Evolutionary conservation across 2,888 invertebrate species (phyloP).

Genomic region (Tenthredo amoena): DNA sequence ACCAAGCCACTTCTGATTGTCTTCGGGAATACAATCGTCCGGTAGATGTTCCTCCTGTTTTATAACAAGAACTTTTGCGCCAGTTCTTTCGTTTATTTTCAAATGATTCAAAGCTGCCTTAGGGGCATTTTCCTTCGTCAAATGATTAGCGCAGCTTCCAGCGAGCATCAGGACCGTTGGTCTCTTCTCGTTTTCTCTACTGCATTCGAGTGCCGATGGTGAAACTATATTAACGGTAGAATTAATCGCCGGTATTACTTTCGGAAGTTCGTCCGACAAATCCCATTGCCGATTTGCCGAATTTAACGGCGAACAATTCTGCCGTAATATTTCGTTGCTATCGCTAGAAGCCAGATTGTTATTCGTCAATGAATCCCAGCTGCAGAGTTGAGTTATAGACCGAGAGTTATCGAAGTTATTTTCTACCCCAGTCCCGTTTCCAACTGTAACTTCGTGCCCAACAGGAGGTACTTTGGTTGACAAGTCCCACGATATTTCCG

Average conservation of each 20-base stretch:
- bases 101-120: constrained; percentile 53
- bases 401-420: background rate
- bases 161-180: constrained; percentile 81
- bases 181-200: constrained; percentile 78
- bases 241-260: background rate
- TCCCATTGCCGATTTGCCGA: background rate
- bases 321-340: background rate
- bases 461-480: constrained; percentile 23
- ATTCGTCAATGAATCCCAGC: constrained; percentile 1
- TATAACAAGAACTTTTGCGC: constrained; percentile 70
- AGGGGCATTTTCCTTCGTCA: constrained; percentile 33
- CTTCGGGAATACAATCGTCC: constrained; percentile 71
- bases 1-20: constrained; percentile 81
- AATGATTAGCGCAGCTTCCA: constrained; percentile 64
- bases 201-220: constrained; percentile 44
- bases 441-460: constrained; percentile 12
- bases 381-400: background rate
- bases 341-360: background rate
- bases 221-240: background rate
- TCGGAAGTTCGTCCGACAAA: background rate
- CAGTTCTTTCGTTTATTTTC: constrained; percentile 59
- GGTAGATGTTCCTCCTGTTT: constrained; percentile 67
- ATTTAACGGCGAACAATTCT: background rate
- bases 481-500: constrained; percentile 43
- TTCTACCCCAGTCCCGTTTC: background rate